Percentiles rank a stretch among this genome's conserved stretches.
Conservation (phyloP, 2,888 invertebrate genomes). For the Falcaria lacertinaria region DNA sequence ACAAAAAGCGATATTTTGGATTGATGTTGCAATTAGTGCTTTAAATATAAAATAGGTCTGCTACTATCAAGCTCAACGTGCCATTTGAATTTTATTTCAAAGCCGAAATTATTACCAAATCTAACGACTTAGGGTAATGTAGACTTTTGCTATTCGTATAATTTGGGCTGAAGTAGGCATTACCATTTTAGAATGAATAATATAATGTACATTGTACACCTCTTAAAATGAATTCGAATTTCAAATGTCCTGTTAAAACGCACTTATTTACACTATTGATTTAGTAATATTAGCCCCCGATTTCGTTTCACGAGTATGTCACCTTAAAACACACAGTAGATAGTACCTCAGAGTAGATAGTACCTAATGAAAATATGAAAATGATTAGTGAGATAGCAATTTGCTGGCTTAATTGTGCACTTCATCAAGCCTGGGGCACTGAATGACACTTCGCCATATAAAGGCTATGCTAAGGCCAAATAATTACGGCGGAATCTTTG, state of each 20-base stretch:
- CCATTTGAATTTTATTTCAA: not conserved
- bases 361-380: not conserved
- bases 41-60: not conserved
- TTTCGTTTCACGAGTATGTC: not conserved
- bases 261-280: too few species aligned
- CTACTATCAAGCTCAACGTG: slow-evolving; percentile 2
- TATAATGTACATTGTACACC: too few species aligned
- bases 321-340: too few species aligned
- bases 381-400: slow-evolving; percentile 9
- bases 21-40: slow-evolving; percentile 23
- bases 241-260: too few species aligned
- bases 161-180: not conserved
- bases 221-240: too few species aligned
- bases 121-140: not conserved
- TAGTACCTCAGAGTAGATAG: too few species aligned
- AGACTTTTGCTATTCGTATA: not conserved
- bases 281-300: too few species aligned
- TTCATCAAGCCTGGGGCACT: slow-evolving; percentile 18
- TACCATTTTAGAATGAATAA: too few species aligned
- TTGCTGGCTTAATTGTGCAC: slow-evolving; percentile 12
- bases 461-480: slow-evolving; percentile 42
- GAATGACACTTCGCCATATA: slow-evolving; percentile 24
- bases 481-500: slow-evolving; percentile 62
- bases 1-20: slow-evolving; percentile 29
- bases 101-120: not conserved